Percentiles rank a stretch among this genome's conserved stretches.
Evolutionary conservation across 2,113 vertebrate genomes (phyloP).

Genomic region (Nansenia antarctica): DNA sequence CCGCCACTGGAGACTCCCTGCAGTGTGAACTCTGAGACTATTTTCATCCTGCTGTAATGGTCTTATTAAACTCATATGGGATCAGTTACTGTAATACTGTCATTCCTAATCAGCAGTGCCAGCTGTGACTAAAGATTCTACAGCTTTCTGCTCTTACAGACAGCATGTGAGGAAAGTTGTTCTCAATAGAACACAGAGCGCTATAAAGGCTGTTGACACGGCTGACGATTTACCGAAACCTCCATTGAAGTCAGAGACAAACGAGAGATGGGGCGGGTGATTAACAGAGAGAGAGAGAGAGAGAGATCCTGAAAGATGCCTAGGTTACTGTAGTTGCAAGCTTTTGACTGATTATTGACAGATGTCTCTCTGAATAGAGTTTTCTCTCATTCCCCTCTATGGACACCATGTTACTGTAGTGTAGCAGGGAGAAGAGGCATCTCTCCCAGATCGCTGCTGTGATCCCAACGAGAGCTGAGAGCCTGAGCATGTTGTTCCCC

Average conservation of each 20-base stretch:
- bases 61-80: constrained; percentile 43
- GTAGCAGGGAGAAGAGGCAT: too few species aligned
- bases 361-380: constrained; percentile 28
- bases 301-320: constrained; percentile 15
- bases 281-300: neutral
- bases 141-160: neutral
- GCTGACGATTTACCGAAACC: neutral
- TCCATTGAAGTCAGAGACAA: neutral
- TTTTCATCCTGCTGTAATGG: constrained; percentile 2
- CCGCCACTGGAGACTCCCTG: constrained; percentile 4
- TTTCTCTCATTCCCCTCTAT: too few species aligned
- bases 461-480: too few species aligned
- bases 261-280: too few species aligned
- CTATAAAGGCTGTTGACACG: neutral
- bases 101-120: constrained; percentile 21
- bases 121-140: neutral
- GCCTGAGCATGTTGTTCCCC: constrained; percentile 26
- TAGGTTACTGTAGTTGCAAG: constrained; percentile 25
- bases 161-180: neutral
- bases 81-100: constrained; percentile 48
- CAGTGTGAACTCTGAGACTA: constrained; percentile 22
- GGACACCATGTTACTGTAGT: neutral
- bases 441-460: too few species aligned
- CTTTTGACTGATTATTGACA: constrained; percentile 46
- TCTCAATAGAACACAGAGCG: neutral